These are phyloP conservation scores for Panzeria rudis DNA, from an alignment of 2,888 invertebrate genomes.

Conservation along the genomic window DNA sequence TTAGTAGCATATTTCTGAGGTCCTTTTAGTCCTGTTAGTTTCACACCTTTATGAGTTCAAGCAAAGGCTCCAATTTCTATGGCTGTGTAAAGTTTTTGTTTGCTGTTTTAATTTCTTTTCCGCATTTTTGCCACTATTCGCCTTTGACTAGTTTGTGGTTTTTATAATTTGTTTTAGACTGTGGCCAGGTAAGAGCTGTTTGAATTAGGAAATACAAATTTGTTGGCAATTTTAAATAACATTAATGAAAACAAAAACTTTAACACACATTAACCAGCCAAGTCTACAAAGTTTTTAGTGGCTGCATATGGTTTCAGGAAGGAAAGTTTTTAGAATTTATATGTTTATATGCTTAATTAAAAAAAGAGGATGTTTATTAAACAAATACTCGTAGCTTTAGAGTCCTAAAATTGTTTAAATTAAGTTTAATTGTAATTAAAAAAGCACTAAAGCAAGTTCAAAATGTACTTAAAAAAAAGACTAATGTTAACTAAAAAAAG, in stretches of 20 bases:
- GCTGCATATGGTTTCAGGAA: neutral
- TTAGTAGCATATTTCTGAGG: neutral
- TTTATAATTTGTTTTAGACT: constrained; percentile 24
- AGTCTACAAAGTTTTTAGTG: constrained; percentile 56
- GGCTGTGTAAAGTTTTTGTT: constrained; percentile 2
- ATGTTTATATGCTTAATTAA: constrained; percentile 8
- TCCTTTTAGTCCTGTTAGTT: constrained; percentile 14
- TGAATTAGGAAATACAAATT: constrained; percentile 10
- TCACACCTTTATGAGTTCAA: constrained; percentile 23
- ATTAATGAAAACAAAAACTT: constrained; percentile 13
- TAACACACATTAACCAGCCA: constrained; percentile 22
- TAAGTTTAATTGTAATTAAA: neutral
- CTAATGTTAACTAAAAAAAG: too few relatives aligned
- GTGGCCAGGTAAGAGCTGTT: neutral
- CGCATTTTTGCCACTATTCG: neutral
- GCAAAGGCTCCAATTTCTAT: neutral
- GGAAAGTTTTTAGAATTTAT: constrained; percentile 27
- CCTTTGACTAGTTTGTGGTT: constrained; percentile 18
- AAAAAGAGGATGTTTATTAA: constrained; percentile 6
- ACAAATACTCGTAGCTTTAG: neutral
- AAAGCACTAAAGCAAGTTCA: neutral
- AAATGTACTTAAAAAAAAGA: neutral
- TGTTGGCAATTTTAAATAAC: constrained; percentile 11
- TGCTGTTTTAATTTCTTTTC: constrained; percentile 1
- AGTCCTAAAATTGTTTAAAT: neutral